Percentiles rank a stretch among this genome's conserved stretches.
phyloP scores from a whole-genome alignment of 2,113 vertebrate genomes.

The Erythrocebus patas region DNA sequence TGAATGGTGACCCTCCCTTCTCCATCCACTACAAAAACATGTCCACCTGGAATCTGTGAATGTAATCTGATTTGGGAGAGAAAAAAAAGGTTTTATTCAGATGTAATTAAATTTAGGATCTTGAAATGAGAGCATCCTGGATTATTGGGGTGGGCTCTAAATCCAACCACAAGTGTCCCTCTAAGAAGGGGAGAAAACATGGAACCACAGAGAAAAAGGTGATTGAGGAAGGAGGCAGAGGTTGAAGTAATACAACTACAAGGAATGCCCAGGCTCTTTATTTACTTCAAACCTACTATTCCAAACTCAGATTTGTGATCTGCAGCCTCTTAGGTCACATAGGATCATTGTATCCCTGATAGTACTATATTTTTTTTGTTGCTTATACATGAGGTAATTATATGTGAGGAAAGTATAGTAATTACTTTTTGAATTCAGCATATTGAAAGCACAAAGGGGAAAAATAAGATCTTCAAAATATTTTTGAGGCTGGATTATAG shows the following conservation, averaged over 20 bases:
- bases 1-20: background rate
- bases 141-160: background rate
- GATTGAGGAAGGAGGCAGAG: background rate
- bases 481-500: slow-evolving; percentile 72
- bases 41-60: background rate
- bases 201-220: background rate
- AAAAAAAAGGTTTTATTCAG: background rate
- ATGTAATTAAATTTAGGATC: background rate
- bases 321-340: slow-evolving; percentile 62
- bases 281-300: background rate
- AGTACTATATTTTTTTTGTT: slow-evolving; percentile 73
- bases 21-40: background rate
- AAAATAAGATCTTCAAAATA: slow-evolving; percentile 79
- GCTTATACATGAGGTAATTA: slow-evolving; percentile 79
- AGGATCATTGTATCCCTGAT: slow-evolving; percentile 71
- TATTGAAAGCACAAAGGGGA: slow-evolving; percentile 69
- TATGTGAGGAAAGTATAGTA: slow-evolving; percentile 54
- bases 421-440: slow-evolving; percentile 72
- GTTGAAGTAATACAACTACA: background rate
- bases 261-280: background rate
- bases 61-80: background rate
- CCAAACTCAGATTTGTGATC: background rate
- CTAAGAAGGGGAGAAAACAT: background rate
- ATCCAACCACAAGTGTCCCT: background rate
- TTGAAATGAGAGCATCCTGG: background rate